Conservation (phyloP, 2,113 vertebrate species). For the Formicarius rufipectus region DNA sequence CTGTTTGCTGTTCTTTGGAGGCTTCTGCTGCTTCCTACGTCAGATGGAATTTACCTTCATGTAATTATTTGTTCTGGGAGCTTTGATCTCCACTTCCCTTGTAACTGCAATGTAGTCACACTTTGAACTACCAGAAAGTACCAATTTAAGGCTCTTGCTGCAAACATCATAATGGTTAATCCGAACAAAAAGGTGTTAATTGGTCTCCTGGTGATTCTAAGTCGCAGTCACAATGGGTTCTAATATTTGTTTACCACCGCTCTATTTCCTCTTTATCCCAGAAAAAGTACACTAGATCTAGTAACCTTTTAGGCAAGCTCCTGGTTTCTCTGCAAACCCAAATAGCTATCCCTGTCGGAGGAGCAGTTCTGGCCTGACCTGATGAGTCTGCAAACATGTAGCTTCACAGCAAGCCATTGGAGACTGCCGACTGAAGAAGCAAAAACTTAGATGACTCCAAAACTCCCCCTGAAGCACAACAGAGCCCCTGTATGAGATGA, state of each 20-base stretch:
- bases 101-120: constrained; percentile 48
- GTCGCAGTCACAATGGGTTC: constrained; percentile 23
- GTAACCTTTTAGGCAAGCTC: not conserved
- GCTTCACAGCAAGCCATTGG: not conserved
- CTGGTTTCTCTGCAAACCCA: not conserved
- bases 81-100: constrained; percentile 72
- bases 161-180: constrained; percentile 66
- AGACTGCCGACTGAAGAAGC: not conserved
- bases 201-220: constrained; percentile 65
- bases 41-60: constrained; percentile 53
- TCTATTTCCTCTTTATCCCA: constrained; percentile 47
- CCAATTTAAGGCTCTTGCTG: constrained; percentile 62
- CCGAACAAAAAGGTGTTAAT: constrained; percentile 73
- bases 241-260: constrained; percentile 45
- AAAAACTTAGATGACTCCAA: not conserved
- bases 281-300: constrained; percentile 26
- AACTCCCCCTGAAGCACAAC: not conserved
- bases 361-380: not conserved
- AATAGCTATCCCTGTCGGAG: not conserved
- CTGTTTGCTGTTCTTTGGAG: constrained; percentile 32
- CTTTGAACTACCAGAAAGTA: constrained; percentile 64
- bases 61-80: constrained; percentile 71
- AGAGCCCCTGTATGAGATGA: not conserved
- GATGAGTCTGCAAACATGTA: not conserved
- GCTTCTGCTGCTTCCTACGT: constrained; percentile 38